These are phyloP conservation scores for Drosophila longiperda DNA, from an alignment of 2,888 invertebrate species.

Conservation along the genomic window DNA sequence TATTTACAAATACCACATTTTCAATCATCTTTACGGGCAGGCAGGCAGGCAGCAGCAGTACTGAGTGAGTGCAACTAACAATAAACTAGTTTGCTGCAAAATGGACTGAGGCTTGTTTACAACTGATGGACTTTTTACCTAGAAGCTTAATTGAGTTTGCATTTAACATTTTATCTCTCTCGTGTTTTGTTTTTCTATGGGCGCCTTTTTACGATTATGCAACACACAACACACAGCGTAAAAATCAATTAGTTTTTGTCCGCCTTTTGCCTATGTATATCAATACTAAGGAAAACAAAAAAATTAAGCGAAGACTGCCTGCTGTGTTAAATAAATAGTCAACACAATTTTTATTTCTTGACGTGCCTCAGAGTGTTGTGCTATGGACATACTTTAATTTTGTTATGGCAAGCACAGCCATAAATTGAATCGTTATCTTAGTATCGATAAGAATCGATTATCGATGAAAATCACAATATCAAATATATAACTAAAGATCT, in stretches of 20 bases:
- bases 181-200: background rate
- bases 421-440: background rate
- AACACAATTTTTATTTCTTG: conserved; percentile 1
- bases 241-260: conserved; percentile 14
- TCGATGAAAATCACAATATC: too few relatives aligned
- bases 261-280: conserved; percentile 1
- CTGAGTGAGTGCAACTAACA: background rate
- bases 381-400: background rate
- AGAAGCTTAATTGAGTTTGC: conserved; percentile 17
- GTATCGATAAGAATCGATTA: background rate
- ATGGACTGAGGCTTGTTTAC: background rate
- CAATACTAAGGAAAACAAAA: conserved; percentile 9
- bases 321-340: background rate
- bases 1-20: background rate
- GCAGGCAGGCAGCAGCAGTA: background rate
- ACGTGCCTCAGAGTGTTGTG: background rate
- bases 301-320: conserved; percentile 1
- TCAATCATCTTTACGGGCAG: background rate
- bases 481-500: background rate
- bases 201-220: conserved; percentile 4
- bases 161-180: background rate
- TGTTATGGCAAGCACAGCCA: background rate
- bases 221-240: background rate
- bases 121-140: conserved; percentile 10
- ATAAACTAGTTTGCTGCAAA: conserved; percentile 9